phyloP scores from a whole-genome alignment of 2,113 vertebrate species.

The Pteruthius melanotis region DNA sequence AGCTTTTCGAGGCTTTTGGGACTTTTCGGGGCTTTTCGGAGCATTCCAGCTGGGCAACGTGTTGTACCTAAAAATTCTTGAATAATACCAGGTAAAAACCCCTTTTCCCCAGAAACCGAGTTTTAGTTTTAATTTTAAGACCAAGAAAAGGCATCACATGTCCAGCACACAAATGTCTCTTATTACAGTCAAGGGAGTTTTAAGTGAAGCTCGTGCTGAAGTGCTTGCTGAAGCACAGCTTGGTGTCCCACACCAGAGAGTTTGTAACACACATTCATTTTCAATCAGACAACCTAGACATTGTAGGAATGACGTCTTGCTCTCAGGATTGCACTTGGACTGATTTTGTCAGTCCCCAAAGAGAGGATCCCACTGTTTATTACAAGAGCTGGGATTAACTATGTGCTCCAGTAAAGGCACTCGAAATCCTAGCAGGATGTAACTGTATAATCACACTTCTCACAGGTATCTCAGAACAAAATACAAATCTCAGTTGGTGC shows the following conservation, averaged over 20 bases:
- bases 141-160: too few relatives aligned
- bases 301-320: not conserved
- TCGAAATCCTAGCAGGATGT: not conserved
- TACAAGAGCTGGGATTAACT: not conserved
- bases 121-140: too few relatives aligned
- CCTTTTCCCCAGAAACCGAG: too few relatives aligned
- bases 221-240: not conserved
- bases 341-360: constrained; percentile 9
- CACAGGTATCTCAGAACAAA: not conserved
- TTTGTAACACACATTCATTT: not conserved
- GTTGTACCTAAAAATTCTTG: too few relatives aligned
- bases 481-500: not conserved
- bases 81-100: too few relatives aligned
- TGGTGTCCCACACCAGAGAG: not conserved
- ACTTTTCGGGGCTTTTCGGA: too few relatives aligned
- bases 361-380: not conserved
- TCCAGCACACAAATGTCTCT: not conserved
- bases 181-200: not conserved
- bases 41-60: too few relatives aligned
- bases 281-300: not conserved
- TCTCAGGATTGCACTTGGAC: not conserved
- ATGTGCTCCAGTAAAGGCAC: not conserved
- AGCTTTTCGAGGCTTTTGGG: too few relatives aligned
- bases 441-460: not conserved
- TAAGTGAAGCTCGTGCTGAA: not conserved